Evolutionary conservation across 2,888 invertebrate species (phyloP).

Genomic region (Syritta pipiens): DNA sequence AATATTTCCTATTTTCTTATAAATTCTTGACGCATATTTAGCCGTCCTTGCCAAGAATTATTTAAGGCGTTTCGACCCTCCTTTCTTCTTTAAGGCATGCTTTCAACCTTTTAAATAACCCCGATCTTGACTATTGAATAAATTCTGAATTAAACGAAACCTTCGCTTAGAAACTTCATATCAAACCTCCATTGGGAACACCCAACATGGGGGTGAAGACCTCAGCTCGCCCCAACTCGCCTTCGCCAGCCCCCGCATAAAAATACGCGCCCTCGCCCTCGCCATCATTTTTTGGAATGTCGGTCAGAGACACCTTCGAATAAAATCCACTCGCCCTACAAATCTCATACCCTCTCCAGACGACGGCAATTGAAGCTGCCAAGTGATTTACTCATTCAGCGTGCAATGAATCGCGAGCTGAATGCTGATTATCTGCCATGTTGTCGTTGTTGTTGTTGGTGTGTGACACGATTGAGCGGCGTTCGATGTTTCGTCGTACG

Average conservation of each 20-base stretch:
- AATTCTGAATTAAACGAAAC: too few relatives aligned
- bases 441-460: neutral
- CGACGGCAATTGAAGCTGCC: neutral
- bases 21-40: too few relatives aligned
- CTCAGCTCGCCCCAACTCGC: neutral
- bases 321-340: slow-evolving; percentile 30
- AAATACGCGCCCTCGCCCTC: slow-evolving; percentile 11
- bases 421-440: slow-evolving; percentile 55
- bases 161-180: too few relatives aligned
- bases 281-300: slow-evolving; percentile 26
- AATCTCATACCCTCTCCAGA: neutral
- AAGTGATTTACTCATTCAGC: slow-evolving; percentile 42
- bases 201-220: neutral
- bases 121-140: too few relatives aligned
- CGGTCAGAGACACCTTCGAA: slow-evolving; percentile 30
- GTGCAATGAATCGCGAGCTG: slow-evolving; percentile 52
- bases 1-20: too few relatives aligned
- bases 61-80: too few relatives aligned
- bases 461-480: slow-evolving; percentile 22
- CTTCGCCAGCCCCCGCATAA: neutral
- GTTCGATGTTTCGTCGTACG: slow-evolving; percentile 35
- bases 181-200: neutral
- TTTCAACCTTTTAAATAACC: too few relatives aligned
- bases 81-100: too few relatives aligned
- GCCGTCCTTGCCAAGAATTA: too few relatives aligned